Conservation (phyloP, 2,113 vertebrate genomes). For the Heterochromis multidens region DNA sequence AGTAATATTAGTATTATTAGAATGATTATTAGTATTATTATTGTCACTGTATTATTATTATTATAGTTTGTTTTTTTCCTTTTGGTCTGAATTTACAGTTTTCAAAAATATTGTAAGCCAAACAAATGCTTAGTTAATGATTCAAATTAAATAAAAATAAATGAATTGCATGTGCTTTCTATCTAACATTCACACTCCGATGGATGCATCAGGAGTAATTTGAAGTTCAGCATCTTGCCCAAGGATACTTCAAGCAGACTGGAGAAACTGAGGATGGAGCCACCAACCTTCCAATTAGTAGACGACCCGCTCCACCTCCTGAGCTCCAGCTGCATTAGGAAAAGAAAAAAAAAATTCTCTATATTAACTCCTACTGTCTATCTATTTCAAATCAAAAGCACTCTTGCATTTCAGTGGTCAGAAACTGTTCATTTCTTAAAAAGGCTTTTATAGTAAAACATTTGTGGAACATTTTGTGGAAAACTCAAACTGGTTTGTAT, state of each 20-base stretch:
- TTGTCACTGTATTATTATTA: too few species aligned
- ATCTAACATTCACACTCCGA: not conserved
- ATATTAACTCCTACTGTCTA: not conserved
- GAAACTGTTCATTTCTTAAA: not conserved
- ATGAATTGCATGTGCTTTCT: too few species aligned
- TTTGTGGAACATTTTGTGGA: not conserved
- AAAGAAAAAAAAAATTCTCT: not conserved
- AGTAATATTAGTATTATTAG: too few species aligned
- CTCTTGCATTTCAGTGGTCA: not conserved
- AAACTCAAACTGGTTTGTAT: too few species aligned
- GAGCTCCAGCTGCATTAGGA: not conserved
- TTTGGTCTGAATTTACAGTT: not conserved
- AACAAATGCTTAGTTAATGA: not conserved
- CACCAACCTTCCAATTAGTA: not conserved
- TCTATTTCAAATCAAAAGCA: not conserved
- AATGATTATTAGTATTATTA: too few species aligned
- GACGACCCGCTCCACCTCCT: not conserved
- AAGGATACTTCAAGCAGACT: not conserved
- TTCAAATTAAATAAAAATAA: too few species aligned
- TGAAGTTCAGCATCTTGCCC: not conserved
- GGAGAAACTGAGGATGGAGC: not conserved
- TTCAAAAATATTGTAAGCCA: not conserved
- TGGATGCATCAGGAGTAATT: not conserved
- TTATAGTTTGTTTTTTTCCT: not conserved
- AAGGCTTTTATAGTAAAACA: not conserved